Evolutionary conservation across 2,797 vertebrate genomes (phyloP), one percentile per base, ranked within the genome.

Genomic region (Acipenser ruthenus): DNA sequence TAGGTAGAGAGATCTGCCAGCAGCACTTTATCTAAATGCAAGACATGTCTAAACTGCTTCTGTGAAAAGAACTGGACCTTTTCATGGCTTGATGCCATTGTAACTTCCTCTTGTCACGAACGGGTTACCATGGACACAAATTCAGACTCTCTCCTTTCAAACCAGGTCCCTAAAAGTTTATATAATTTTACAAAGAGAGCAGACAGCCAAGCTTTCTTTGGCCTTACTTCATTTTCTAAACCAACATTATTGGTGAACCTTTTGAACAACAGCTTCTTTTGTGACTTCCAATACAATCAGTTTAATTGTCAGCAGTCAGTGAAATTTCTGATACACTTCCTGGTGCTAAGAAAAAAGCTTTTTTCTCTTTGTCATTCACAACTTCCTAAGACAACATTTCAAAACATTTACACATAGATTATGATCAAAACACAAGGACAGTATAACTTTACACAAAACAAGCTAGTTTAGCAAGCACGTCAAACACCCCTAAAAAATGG

Each of bases 71-170:
- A 87, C 80, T 71, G 79, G 81, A 81, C 79, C 81, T 86, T 86
- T 85, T 80, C 67, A 88, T 74, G 84, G 85, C 77, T 82, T 71
- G 82, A 78, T 70, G 82, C 86, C 82, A 88, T 82, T 82, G 79
- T 79, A 85, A 90, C 90, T 91, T 92, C 86, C 88, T 88, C 83
- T 62, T 79, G 73, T 77, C 76, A 86, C 81, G 71, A 81, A 73
- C 69, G 78, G 74, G 86, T 91, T 74, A 68, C 90, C 88, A 89
- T 91, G 90, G 93, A 89, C 87, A 94, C 89, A 76, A 75, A 83
- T 79, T 84, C 77, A 82, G 70, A 61, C 60, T 58, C 59, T 75
- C 65, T 68, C 79, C 78, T 77, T 83, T 81, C 78, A 83, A 69
- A 73, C 49, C 58, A 72, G 74, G 76, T 82, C 80, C 68, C 72